Percentiles rank a stretch among this genome's conserved stretches.
Conservation (phyloP, 2,113 vertebrate species). For the Pyxicephalus adspersus region DNA sequence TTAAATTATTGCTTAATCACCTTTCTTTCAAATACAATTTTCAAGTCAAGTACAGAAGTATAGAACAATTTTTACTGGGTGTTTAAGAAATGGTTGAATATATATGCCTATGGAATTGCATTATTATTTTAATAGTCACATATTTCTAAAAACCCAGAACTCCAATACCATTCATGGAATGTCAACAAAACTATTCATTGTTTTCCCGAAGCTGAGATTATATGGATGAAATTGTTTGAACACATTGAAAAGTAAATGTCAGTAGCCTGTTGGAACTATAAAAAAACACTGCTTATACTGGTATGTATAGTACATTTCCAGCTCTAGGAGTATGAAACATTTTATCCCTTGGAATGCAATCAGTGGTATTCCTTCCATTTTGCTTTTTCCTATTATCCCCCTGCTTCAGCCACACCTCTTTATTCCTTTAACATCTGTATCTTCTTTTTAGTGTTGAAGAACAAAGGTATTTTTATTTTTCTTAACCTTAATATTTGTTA, state of each 20-base stretch:
- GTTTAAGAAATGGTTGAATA: no score
- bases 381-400: not conserved
- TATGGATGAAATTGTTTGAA: constrained; percentile 24
- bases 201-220: constrained; percentile 6
- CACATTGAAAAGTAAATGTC: constrained; percentile 14
- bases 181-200: constrained; percentile 22
- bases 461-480: not conserved
- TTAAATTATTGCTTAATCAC: no score
- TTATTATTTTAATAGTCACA: no score
- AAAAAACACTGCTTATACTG: constrained; percentile 1
- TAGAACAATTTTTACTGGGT: no score
- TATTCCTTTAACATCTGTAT: not conserved
- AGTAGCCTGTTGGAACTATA: constrained; percentile 37
- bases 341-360: not conserved
- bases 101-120: no score
- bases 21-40: no score
- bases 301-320: not conserved
- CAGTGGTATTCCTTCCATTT: not conserved
- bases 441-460: not conserved
- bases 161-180: constrained; percentile 3
- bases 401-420: not conserved
- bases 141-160: no score
- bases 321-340: not conserved
- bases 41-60: no score
- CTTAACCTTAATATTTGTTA: not conserved